Base-by-base conservation (phyloP, 2,888 invertebrate species). In the Chloroclysta siterata region DNA sequence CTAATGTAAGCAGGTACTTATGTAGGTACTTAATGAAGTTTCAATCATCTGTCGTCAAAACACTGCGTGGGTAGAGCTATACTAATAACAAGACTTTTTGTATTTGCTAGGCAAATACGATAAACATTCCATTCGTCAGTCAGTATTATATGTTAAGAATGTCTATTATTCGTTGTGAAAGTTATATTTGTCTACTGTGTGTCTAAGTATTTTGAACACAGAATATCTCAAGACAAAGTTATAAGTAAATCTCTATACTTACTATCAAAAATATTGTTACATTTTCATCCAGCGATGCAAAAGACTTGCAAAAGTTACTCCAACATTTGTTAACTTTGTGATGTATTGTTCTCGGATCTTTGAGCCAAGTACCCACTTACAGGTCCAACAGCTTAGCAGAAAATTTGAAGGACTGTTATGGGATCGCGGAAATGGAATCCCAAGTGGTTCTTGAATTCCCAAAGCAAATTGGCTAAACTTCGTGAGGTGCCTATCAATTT, bases 391-490 rank as follows among this genome's bases (percentile, higher is more conserved):
- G 65, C 58, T 70, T 72, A 69, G 68, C 58, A 65, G 66, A 79
- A 70, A 78, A 76, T 80, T 77, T 76, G 71, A 75, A 77, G 74
- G 75, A 76, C 71, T 71, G 69, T 78, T 60, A 50, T 69, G 71
- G 69, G 76, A 74, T 77, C 70, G 70, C 73, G 80, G 81, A 81
- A 82, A 82, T 80, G 76, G 74, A 78, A 79, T 76, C 71, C 71
- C 61, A 74, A 80, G 73, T 78, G 76, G 76, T 79, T 80, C 77
- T 77, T 78, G 76, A 78, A 79, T 82, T 84, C 78, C 72, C 77
- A 72, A 81, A 83, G 81, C 79, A 85, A 88, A 86, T 88, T 86
- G 81, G 81, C 75, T 81, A 76, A 86, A 87, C 82, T 87, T 86
- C 72, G 82, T 76, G 80, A 81, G 76, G 74, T 77, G 78, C 80